These are phyloP conservation scores for Lochmaea capreae DNA, from an alignment of 2,888 invertebrate genomes.

Conservation along the genomic window DNA sequence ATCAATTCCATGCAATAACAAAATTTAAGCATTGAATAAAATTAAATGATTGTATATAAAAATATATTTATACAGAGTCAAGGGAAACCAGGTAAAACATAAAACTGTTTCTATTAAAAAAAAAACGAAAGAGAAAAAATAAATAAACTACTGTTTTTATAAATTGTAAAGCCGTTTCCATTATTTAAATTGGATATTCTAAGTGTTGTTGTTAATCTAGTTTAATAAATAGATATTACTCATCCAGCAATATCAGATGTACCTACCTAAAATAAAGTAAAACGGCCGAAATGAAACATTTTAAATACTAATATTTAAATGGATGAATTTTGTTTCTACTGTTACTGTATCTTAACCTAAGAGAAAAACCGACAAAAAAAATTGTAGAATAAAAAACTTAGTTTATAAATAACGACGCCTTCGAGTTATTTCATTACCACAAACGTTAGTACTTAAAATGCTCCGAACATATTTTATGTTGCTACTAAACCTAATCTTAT, in stretches of 20 bases:
- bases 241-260: constrained; percentile 39
- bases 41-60: constrained; percentile 45
- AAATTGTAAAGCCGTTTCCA: constrained; percentile 44
- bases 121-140: constrained; percentile 39
- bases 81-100: constrained; percentile 43
- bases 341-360: constrained; percentile 36
- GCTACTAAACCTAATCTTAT: constrained; percentile 47
- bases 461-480: constrained; percentile 37
- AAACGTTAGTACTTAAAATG: constrained; percentile 50
- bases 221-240: constrained; percentile 43
- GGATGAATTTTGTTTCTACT: constrained; percentile 25
- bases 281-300: constrained; percentile 47
- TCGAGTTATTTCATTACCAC: constrained; percentile 16
- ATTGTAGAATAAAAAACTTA: constrained; percentile 27
- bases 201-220: constrained; percentile 29
- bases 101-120: constrained; percentile 43
- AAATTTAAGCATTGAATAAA: constrained; percentile 31
- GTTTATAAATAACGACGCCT: constrained; percentile 35
- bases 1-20: constrained; percentile 17
- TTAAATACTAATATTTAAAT: constrained; percentile 51
- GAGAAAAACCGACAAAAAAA: constrained; percentile 37
- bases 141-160: constrained; percentile 44
- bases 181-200: constrained; percentile 41
- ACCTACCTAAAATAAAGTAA: constrained; percentile 48
- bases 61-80: constrained; percentile 47